Evolutionary conservation across 2,113 vertebrate genomes (phyloP), one percentile per base, ranked within the genome.

Genomic region (Cacatua alba): DNA sequence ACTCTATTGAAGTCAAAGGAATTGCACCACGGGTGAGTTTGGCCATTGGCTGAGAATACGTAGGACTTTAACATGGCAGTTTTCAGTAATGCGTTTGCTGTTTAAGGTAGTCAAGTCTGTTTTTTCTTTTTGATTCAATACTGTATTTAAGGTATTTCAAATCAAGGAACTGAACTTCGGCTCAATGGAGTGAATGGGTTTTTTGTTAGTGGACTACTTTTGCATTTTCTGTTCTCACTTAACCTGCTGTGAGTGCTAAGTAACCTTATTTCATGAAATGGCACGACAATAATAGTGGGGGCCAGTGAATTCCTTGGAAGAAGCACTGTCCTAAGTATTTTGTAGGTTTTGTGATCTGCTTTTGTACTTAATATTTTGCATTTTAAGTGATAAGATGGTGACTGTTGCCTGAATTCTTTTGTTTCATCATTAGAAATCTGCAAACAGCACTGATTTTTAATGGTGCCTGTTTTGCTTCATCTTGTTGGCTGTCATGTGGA

Each of bases 1-100:
- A 59, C 77, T 79, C 88, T 23, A 49, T 1, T 82, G 92, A 82
- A 94, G 82, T 90, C 80, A 76, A 91, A 94, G 62, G 69, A 92
- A 94, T 85, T 11, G 13, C 72, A 75, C 72, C 43, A 5, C 0
- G 82, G 92, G 68, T 76, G 82, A 96, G 39, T 95, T 62, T 88
- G 79, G 33, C 55, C 16, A 7, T 63, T 68, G 41, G 35, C 74
- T 89, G 7, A 2, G 69, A 39, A 82, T 82, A 24, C 19, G 37
- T 39, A 79, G 77, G 29, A n/a, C 55, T 90, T 90, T 7, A 67
- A 59, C 63, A 91, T 6, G 39, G 49, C 48, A 82, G 44, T 92
- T 91, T 92, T 78, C 52, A 57, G 11, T 63, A 91, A 80, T 53
- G 37, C 18, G 57, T 94, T 69, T 44, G 52, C 76, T 92, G 41